Evolutionary conservation across 1,140 invertebrate genomes (phyloP).

Genomic region (Aphelenchoides fujianensis): DNA sequence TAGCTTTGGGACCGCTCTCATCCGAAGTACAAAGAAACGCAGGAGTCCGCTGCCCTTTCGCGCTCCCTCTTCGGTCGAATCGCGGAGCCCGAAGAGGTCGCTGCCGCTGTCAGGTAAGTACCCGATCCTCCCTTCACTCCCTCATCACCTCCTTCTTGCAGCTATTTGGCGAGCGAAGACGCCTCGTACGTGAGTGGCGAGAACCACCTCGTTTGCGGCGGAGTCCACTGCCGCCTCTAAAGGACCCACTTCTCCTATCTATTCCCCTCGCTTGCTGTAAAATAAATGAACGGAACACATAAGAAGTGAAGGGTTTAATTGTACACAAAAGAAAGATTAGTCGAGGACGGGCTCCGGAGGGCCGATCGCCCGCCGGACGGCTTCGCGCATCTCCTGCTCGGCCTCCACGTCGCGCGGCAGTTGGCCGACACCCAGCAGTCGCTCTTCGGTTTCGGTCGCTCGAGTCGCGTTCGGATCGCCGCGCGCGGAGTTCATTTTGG

Average conservation of each 20-base stretch:
- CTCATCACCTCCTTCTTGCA: background rate
- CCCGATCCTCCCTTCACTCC: too few species aligned
- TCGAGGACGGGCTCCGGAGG: background rate
- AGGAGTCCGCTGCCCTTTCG: background rate
- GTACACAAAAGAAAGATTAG: slow-evolving; percentile 1
- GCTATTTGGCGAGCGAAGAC: background rate
- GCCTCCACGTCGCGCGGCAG: background rate
- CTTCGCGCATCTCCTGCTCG: background rate
- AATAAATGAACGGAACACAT: background rate
- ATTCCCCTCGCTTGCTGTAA: background rate
- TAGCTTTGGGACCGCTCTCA: background rate
- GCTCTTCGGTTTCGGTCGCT: background rate
- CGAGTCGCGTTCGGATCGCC: background rate
- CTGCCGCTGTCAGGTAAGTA: background rate
- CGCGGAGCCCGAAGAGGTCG: slow-evolving; percentile 2
- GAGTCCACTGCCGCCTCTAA: background rate
- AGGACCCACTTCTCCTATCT: background rate
- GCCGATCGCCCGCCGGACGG: background rate
- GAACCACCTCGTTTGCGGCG: background rate
- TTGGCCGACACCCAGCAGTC: background rate
- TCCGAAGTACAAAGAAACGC: background rate
- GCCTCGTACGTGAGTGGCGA: background rate
- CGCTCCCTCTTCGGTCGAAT: background rate
- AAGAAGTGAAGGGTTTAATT: background rate
- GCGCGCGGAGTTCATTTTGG: too few species aligned